Evolutionary conservation across 1,140 invertebrate species (phyloP).

Genomic region (Drosophila tristis): DNA sequence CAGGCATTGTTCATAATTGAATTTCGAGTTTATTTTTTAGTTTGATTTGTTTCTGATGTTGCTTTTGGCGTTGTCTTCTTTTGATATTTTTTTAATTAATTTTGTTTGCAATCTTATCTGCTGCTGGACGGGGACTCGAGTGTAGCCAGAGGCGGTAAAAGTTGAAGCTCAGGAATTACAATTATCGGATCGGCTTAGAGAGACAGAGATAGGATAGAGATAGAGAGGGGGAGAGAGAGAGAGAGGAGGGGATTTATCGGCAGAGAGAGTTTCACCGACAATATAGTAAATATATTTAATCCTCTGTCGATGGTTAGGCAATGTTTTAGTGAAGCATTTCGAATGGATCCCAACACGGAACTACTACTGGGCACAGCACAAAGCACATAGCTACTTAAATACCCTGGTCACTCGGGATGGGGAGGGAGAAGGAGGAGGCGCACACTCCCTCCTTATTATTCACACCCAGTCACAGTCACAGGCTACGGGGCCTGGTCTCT

Average conservation of each 20-base stretch:
- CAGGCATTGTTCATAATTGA: constrained; percentile 43
- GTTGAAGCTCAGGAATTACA: constrained; percentile 47
- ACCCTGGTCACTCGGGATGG: constrained; percentile 10
- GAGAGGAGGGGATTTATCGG: not conserved
- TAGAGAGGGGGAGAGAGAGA: constrained; percentile 18
- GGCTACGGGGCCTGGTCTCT: constrained; percentile 31
- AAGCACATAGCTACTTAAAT: constrained; percentile 1
- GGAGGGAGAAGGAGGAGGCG: not conserved
- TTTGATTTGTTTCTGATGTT: constrained; percentile 21
- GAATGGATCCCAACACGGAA: constrained; percentile 31
- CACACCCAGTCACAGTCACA: constrained; percentile 26
- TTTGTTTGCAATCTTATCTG: constrained; percentile 31
- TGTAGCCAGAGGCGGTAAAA: constrained; percentile 55
- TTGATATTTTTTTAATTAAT: constrained; percentile 59
- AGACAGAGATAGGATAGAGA: constrained; percentile 5
- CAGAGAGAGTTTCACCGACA: constrained; percentile 30
- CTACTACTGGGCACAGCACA: constrained; percentile 2
- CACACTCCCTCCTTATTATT: constrained; percentile 34
- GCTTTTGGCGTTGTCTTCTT: constrained; percentile 10
- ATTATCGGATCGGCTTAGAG: constrained; percentile 60
- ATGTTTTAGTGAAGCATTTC: constrained; percentile 13
- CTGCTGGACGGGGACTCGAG: constrained; percentile 10
- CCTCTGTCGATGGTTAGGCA: constrained; percentile 27
- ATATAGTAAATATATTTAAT: constrained; percentile 14
- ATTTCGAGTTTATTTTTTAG: constrained; percentile 22